Percentiles rank a stretch among this genome's conserved stretches.
Conservation (phyloP, 1,140 invertebrate genomes). For the Bombus picipes region DNA sequence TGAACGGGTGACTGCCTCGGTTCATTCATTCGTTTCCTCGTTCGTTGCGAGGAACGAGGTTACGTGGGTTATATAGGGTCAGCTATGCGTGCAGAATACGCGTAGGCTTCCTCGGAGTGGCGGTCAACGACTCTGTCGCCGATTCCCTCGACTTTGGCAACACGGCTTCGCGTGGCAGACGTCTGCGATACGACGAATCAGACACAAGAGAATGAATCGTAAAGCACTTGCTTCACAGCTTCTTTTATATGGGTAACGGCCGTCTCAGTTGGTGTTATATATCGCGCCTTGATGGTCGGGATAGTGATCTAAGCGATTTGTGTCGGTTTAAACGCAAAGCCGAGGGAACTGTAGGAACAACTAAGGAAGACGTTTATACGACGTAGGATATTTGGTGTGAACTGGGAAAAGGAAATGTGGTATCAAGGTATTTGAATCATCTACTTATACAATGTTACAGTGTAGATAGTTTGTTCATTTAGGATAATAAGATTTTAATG, state of each 20-base stretch:
- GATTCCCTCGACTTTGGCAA: neutral
- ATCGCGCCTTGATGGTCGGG: neutral
- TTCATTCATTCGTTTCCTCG: slow-evolving; percentile 51
- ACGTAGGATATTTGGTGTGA: neutral
- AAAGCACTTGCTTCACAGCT: neutral
- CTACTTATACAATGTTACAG: neutral
- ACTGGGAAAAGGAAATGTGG: neutral
- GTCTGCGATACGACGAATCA: neutral
- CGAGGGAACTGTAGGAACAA: neutral
- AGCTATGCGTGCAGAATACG: slow-evolving; percentile 61
- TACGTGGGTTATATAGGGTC: slow-evolving; percentile 61
- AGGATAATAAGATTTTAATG: neutral
- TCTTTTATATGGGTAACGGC: slow-evolving; percentile 5
- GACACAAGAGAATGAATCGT: slow-evolving; percentile 9
- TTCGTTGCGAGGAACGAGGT: slow-evolving; percentile 47
- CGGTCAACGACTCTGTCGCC: slow-evolving; percentile 55
- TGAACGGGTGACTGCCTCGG: neutral
- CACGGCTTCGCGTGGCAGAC: neutral
- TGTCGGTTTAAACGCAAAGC: neutral
- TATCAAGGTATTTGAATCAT: neutral
- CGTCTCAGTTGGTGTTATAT: neutral
- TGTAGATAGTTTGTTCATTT: neutral
- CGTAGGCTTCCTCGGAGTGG: slow-evolving; percentile 58
- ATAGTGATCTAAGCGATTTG: neutral
- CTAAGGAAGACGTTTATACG: neutral